Evolutionary conservation across 2,113 vertebrate genomes (phyloP).

Genomic region (Emydocephalus ijimae): DNA sequence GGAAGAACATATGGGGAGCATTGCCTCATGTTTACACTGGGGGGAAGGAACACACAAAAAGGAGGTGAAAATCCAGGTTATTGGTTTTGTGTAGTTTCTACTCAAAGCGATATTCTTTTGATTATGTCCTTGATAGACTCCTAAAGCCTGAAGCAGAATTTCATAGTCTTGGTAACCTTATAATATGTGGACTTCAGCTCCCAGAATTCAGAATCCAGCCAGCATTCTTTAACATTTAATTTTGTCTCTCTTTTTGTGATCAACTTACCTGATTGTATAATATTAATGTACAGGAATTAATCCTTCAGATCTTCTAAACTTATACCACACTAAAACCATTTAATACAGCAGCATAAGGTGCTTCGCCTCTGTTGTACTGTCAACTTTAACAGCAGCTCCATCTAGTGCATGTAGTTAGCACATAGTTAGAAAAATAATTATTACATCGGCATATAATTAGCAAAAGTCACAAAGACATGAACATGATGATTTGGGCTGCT

Average conservation of each 20-base stretch:
- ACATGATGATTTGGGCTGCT: not conserved
- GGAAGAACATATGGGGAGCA: not conserved
- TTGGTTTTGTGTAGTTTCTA: not conserved
- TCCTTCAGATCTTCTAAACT: not conserved
- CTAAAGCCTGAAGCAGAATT: not conserved
- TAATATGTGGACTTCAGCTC: not conserved
- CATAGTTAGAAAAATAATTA: not conserved
- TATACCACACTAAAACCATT: not conserved
- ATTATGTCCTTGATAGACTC: not conserved
- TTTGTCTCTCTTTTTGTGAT: not conserved
- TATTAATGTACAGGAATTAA: not conserved
- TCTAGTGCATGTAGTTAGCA: not conserved
- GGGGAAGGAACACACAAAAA: slow-evolving; percentile 17
- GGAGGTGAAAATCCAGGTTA: not conserved
- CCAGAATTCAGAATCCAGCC: not conserved
- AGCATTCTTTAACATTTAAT: not conserved
- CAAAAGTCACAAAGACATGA: not conserved
- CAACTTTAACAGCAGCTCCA: not conserved
- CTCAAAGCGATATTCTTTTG: not conserved
- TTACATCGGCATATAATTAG: not conserved
- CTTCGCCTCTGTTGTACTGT: no score
- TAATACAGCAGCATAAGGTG: not conserved
- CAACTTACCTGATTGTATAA: not conserved
- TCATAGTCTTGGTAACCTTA: not conserved
- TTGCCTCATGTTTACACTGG: slow-evolving; percentile 36